Evolutionary conservation across 37 sponge, comb jelly and placozoan species (phyloP), one percentile per base, ranked within the genome.

Genomic region (Halisarca cf. caerulea): DNA sequence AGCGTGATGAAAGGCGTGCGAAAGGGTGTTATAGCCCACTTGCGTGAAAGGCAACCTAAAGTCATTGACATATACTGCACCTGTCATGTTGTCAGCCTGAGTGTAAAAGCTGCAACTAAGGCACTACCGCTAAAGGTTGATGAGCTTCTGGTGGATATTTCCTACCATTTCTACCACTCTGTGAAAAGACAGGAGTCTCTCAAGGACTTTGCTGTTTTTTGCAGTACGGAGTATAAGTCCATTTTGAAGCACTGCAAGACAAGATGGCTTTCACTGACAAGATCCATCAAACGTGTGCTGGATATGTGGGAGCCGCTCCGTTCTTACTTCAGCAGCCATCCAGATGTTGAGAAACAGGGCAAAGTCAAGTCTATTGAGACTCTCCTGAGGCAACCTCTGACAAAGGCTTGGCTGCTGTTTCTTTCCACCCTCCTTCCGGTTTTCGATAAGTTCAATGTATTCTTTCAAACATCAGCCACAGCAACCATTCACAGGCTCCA

Each of bases 321-420:
- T 21, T 86, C 86, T 17, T 86, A 86, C 53, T 86, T 86, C 55
- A 37, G 58, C 20, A 86, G 86, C 53, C 80, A 86, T 59, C 60
- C 64, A n/a, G 86, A 86, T 21, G 57, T 80, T 25, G 86, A 79
- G 39, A 86, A 86, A 44, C 40, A 68, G 3, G 81, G 80, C 20
- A 43, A 80, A 78, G 80, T 79, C 3, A 80, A 30, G 58, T 66
- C 70, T 2, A 80, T 80, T 45, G 2, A 27, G 9, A 79, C 25
- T 21, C 64, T 62, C 23, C 32, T 87, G 58, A 57, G 24, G 6
- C 5, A 40, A 23, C 62, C 60, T 42, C 34, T 54, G 11, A 86
- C 87, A 86, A 69, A 69, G 73, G 71, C 53, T 62, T 64, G 58
- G 58, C 71, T 80, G 14, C 27, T n/a, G 39, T 86, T 86, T 66